These are phyloP conservation scores for Meloidogyne exigua DNA, from an alignment of 1,140 invertebrate genomes.

Conservation along the genomic window DNA sequence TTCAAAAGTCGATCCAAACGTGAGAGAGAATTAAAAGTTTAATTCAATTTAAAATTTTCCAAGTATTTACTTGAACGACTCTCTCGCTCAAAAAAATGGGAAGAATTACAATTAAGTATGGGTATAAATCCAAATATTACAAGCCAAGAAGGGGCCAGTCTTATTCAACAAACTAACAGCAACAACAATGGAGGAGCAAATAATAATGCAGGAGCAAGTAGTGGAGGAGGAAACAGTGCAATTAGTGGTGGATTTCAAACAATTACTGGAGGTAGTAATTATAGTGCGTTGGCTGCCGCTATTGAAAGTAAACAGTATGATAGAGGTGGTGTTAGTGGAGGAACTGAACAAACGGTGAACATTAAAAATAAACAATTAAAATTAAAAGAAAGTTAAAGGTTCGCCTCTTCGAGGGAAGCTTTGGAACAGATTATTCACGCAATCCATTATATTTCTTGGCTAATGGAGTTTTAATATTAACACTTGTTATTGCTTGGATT, in stretches of 20 bases:
- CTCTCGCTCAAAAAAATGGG: constrained; percentile 24
- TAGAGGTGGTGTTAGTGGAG: constrained; percentile 11
- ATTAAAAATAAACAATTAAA: background rate
- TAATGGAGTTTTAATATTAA: constrained; percentile 19
- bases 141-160: background rate
- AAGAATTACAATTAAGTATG: constrained; percentile 24
- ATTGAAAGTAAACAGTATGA: constrained; percentile 17
- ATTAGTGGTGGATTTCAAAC: constrained; percentile 10
- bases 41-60: background rate
- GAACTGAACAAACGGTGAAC: background rate
- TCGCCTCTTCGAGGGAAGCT: constrained; percentile 16
- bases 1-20: constrained; percentile 25
- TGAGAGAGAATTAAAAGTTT: background rate
- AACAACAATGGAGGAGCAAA: background rate
- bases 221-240: background rate
- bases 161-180: background rate
- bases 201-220: background rate
- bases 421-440: constrained; percentile 25
- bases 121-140: constrained; percentile 15
- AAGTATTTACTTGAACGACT: constrained; percentile 22
- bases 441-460: constrained; percentile 24
- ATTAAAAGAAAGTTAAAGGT: background rate
- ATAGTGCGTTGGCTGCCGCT: constrained; percentile 6
- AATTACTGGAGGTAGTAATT: constrained; percentile 26
- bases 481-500: constrained; percentile 23